Evolutionary conservation across 1,140 invertebrate species (phyloP), one percentile per base, ranked within the genome.

Genomic region (Rhagoletis pomonella): DNA sequence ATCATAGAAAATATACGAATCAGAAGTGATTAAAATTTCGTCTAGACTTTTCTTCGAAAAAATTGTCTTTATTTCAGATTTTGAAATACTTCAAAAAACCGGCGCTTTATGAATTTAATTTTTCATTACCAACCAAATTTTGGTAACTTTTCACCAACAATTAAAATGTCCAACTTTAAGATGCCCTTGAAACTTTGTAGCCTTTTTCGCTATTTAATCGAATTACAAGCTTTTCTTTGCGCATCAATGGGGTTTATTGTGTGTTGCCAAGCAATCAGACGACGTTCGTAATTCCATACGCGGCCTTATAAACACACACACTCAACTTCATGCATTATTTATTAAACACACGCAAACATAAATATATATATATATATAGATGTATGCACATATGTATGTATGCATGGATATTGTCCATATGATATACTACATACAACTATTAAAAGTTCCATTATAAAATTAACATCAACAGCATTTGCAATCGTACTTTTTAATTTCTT

Each of bases 401-500:
- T n/a, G n/a, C n/a, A 62, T 9, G n/a, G 29, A 29, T 29, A 29
- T 29, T 29, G 29, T 29, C 29, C 29, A 29, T 29, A 29, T 29
- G 29, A 29, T 29, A 29, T 29, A 29, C 29, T 29, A 29, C 42
- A 17, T 47, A 6, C 69, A 73, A 73, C 69, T 4, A 44, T 73
- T 73, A 73, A 73, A 73, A 14, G 0, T 19, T 19, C 47, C 73
- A 14, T 12, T 55, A 29, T 55, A 81, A 55, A 4, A 81, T 81
- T 55, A 81, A 50, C 73, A 81, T 55, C 19, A 81, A 81, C 44
- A 77, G 17, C 47, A 81, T n/a, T 29, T 81, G 47, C n/a, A 58
- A 81, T 81, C 55, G 73, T 81, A 55, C n/a, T 81, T 55, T 81
- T 81, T 81, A 81, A 81, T 81, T 81, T 55, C 73, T 81, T 58